phyloP scores from a whole-genome alignment of 2,113 vertebrate species.

The Hymenochirus boettgeri region DNA sequence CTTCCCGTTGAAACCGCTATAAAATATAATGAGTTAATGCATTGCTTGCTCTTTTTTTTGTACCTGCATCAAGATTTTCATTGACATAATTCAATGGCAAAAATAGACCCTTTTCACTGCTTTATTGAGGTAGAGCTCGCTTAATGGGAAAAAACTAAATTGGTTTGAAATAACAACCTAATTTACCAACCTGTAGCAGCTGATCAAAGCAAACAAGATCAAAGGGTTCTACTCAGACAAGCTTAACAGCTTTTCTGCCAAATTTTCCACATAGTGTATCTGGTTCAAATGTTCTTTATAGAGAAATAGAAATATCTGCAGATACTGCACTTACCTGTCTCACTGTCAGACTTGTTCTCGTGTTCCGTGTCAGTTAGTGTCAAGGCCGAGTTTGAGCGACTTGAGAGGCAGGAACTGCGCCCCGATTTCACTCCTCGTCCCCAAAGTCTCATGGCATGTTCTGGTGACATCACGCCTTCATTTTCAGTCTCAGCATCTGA shows the following conservation, averaged over 20 bases:
- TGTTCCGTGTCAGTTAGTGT: constrained; percentile 96
- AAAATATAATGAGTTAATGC: no score
- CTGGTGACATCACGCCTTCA: constrained; percentile 88
- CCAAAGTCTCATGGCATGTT: constrained; percentile 92
- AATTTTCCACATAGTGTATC: not conserved
- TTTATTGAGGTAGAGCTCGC: not conserved
- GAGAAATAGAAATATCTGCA: not conserved
- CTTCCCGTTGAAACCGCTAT: no score
- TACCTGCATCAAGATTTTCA: no score
- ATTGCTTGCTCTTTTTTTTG: no score
- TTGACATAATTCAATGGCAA: not conserved
- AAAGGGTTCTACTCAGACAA: not conserved
- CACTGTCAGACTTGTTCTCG: constrained; percentile 95
- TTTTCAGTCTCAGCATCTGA: constrained; percentile 86
- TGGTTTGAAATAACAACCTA: not conserved
- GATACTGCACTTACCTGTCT: constrained; percentile 89
- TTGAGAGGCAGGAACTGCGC: constrained; percentile 90
- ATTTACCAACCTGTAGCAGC: constrained; percentile 2
- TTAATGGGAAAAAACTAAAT: not conserved
- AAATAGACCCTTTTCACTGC: not conserved
- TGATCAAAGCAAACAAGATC: not conserved
- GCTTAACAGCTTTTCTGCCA: not conserved
- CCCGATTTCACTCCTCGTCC: constrained; percentile 87
- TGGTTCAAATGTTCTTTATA: not conserved
- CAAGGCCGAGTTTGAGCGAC: constrained; percentile 94